phyloP scores from a whole-genome alignment of 2,113 vertebrate species.

The Pterocles gutturalis region DNA sequence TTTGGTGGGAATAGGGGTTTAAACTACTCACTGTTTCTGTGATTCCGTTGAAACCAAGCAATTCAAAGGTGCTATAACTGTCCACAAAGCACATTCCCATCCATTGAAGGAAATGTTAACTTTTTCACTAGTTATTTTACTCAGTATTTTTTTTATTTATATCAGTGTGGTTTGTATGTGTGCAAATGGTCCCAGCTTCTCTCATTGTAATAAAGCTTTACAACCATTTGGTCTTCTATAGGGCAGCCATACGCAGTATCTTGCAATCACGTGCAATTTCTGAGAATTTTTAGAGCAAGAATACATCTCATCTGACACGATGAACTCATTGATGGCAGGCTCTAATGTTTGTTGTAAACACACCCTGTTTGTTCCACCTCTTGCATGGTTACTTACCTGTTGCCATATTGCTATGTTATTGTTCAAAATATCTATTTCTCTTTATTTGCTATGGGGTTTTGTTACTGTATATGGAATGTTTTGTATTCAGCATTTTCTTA shows the following conservation, averaged over 20 bases:
- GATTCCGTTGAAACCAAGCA: neutral
- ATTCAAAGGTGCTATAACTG: slow-evolving; percentile 54
- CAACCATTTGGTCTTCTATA: neutral
- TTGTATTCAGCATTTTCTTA: slow-evolving; percentile 72
- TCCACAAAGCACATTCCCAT: slow-evolving; percentile 14
- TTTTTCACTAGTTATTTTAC: slow-evolving; percentile 36
- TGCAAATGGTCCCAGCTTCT: slow-evolving; percentile 21
- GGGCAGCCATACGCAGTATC: neutral
- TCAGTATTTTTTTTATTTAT: slow-evolving; percentile 66
- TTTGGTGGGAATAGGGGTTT: neutral
- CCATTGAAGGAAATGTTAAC: neutral
- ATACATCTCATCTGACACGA: neutral
- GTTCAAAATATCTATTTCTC: slow-evolving; percentile 64
- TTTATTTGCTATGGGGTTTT: slow-evolving; percentile 71
- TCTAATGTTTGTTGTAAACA: slow-evolving; percentile 23
- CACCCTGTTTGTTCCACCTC: slow-evolving; percentile 28
- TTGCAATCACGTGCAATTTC: neutral
- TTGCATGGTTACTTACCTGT: slow-evolving; percentile 69
- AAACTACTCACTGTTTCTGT: neutral
- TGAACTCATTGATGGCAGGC: slow-evolving; percentile 38
- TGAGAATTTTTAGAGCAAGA: neutral
- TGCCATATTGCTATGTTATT: slow-evolving; percentile 68
- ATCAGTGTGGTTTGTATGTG: slow-evolving; percentile 34
- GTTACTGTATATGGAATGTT: slow-evolving; percentile 76
- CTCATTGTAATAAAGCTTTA: neutral